Conservation (phyloP, 2,797 vertebrate species). For the Rhynchotus rufescens region DNA sequence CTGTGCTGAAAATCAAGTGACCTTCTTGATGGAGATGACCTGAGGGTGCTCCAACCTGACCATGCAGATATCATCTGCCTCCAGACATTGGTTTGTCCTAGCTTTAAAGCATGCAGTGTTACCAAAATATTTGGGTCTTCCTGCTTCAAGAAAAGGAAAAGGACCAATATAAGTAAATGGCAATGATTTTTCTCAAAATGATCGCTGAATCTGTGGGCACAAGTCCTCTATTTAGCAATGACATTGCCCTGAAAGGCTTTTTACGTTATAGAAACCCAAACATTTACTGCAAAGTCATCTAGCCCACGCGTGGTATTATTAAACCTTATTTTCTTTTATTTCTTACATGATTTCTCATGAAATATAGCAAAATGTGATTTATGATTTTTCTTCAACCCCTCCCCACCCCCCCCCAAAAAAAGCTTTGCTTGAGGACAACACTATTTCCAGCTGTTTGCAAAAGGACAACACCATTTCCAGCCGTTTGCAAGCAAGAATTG, state of each 20-base stretch:
- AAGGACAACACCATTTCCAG: neutral
- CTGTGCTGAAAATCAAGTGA: neutral
- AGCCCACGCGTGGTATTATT: neutral
- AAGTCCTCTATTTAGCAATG: neutral
- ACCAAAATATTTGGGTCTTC: neutral
- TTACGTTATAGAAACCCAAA: conserved; percentile 1
- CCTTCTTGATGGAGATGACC: neutral
- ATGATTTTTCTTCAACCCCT: neutral
- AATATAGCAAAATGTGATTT: neutral
- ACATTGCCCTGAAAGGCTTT: neutral
- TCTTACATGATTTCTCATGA: neutral
- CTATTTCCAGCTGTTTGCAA: neutral
- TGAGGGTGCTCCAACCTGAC: neutral
- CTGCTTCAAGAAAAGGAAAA: neutral
- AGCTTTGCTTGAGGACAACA: neutral
- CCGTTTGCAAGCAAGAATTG: neutral
- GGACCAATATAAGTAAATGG: neutral
- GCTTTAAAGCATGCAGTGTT: neutral
- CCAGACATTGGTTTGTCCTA: neutral
- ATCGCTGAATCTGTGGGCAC: neutral
- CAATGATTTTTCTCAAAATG: neutral
- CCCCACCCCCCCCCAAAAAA: neutral
- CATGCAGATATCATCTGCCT: neutral
- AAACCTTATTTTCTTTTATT: neutral
- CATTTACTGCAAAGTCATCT: neutral